Evolutionary conservation across 2,888 invertebrate genomes (phyloP).

Genomic region (Lamellibrachia satsuma): DNA sequence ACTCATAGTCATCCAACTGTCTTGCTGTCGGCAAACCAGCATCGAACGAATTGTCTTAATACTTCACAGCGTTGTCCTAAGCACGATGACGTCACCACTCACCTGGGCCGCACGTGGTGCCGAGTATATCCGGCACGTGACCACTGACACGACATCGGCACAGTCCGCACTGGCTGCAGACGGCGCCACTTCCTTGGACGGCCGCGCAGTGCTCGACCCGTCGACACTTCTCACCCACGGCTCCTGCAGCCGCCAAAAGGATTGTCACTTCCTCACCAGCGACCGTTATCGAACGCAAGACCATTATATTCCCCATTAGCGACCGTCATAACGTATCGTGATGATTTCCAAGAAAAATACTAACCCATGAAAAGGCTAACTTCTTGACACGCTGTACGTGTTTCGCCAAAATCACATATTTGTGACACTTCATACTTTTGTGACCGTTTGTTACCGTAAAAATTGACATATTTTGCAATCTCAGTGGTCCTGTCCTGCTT

Average conservation of each 20-base stretch:
- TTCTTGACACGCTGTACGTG: not conserved
- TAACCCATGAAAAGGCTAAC: not conserved
- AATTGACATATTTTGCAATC: too few relatives aligned
- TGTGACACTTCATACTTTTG: not conserved
- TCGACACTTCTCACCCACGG: constrained; percentile 31
- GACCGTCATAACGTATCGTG: too few relatives aligned
- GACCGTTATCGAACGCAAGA: too few relatives aligned
- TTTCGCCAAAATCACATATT: not conserved
- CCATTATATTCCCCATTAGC: too few relatives aligned
- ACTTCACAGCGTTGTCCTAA: not conserved
- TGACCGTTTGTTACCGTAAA: too few relatives aligned
- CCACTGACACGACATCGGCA: constrained; percentile 29
- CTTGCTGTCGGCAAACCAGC: too few relatives aligned
- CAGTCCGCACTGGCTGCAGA: constrained; percentile 32
- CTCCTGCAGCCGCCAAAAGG: constrained; percentile 20
- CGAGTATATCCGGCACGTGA: constrained; percentile 33
- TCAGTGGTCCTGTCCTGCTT: too few relatives aligned
- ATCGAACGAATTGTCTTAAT: too few relatives aligned
- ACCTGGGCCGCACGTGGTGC: constrained; percentile 34
- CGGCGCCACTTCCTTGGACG: constrained; percentile 33
- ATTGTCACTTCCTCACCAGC: not conserved
- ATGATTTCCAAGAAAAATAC: too few relatives aligned
- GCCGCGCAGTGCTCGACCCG: constrained; percentile 28
- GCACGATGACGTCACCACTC: constrained; percentile 21
- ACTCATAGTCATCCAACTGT: too few relatives aligned